Evolutionary conservation across 2,113 vertebrate genomes (phyloP).

Genomic region (Pelobates fuscus): DNA sequence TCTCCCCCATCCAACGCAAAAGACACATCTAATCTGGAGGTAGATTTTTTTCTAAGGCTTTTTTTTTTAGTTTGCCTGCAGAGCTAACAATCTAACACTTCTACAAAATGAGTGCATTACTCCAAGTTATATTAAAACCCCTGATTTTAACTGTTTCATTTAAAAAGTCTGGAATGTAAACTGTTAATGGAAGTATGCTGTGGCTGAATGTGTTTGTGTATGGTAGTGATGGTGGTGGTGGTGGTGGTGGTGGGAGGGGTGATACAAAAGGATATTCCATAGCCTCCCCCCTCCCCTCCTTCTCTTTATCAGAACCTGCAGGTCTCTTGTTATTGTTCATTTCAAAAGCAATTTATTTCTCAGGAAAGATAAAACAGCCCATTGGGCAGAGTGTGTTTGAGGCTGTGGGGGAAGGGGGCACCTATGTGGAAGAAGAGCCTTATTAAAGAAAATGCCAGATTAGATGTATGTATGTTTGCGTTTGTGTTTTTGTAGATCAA

Average conservation of each 20-base stretch:
- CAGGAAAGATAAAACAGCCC: constrained; percentile 9
- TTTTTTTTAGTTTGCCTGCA: not conserved
- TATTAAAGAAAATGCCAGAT: not conserved
- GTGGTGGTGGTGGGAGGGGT: too few relatives aligned
- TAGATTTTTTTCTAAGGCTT: not conserved
- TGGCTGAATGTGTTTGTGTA: too few relatives aligned
- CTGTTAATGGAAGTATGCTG: too few relatives aligned
- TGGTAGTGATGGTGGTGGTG: too few relatives aligned
- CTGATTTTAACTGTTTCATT: too few relatives aligned
- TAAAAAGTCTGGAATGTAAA: too few relatives aligned
- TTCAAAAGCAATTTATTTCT: constrained; percentile 35
- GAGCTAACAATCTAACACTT: not conserved
- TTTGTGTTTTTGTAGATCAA: not conserved
- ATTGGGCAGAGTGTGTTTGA: constrained; percentile 6
- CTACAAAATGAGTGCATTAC: too few relatives aligned
- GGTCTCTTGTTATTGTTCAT: constrained; percentile 18
- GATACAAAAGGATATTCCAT: not conserved
- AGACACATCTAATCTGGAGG: not conserved
- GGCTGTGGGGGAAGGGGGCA: not conserved
- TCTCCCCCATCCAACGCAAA: constrained; percentile 9
- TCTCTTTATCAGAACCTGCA: not conserved
- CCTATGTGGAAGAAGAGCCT: not conserved
- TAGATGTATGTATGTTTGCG: not conserved
- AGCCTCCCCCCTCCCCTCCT: not conserved
- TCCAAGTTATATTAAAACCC: too few relatives aligned